Conservation (phyloP, 1,140 invertebrate species). For the Drosophila teissieri region DNA sequence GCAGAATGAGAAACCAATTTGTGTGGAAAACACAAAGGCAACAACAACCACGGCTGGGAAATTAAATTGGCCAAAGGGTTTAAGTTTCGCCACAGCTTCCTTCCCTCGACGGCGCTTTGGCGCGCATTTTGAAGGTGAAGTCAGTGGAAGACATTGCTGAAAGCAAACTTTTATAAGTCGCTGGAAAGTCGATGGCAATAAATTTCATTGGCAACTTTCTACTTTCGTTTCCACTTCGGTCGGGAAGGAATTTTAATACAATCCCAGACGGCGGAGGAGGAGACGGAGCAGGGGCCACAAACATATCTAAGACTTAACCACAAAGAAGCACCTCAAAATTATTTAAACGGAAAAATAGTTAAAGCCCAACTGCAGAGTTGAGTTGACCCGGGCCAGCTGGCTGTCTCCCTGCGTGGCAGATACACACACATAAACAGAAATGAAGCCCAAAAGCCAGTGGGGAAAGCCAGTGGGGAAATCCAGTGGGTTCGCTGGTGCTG, state of each 20-base stretch:
- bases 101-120: neutral
- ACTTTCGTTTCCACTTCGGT: conserved; percentile 23
- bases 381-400: conserved; percentile 46
- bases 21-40: conserved; percentile 72
- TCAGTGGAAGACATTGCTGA: conserved; percentile 48
- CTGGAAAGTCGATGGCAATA: conserved; percentile 64
- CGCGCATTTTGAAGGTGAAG: conserved; percentile 38
- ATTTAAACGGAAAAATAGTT: conserved; percentile 73
- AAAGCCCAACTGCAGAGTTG: conserved; percentile 14
- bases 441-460: conserved; percentile 72
- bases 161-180: conserved; percentile 69
- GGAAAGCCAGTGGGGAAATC: conserved; percentile 27
- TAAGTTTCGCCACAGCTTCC: conserved; percentile 30
- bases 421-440: conserved; percentile 63
- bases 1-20: conserved; percentile 81
- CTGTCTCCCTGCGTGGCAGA: neutral
- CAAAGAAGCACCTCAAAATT: conserved; percentile 62
- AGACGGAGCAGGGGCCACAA: conserved; percentile 15
- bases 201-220: conserved; percentile 65
- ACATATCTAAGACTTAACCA: conserved; percentile 62
- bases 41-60: conserved; percentile 35
- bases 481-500: conserved; percentile 1
- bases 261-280: conserved; percentile 20
- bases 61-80: conserved; percentile 77
- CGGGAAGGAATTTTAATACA: conserved; percentile 70